These are phyloP conservation scores for Pinctada fucata DNA, from an alignment of 2,888 invertebrate genomes.

Conservation along the genomic window DNA sequence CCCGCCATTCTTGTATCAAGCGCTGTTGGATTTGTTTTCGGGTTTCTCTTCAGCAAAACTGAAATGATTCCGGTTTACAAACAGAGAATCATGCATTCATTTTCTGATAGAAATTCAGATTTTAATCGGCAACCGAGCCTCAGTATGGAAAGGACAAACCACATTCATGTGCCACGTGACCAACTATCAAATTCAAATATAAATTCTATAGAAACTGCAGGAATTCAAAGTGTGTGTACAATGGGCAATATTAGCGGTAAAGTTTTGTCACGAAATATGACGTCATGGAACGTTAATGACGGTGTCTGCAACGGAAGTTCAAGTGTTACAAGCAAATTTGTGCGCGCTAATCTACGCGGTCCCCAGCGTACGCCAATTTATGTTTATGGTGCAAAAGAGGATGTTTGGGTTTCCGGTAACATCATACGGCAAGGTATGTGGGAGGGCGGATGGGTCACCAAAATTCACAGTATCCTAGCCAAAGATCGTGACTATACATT, in stretches of 20 bases:
- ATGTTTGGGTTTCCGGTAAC: constrained; percentile 37
- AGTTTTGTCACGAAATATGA: neutral
- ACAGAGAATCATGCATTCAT: no score
- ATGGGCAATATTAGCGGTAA: constrained; percentile 11
- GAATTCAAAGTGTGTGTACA: no score
- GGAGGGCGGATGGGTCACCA: constrained; percentile 32
- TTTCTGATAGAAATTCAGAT: no score
- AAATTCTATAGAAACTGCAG: no score
- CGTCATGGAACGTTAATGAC: constrained; percentile 5
- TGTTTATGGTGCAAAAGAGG: constrained; percentile 29
- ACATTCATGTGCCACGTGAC: no score
- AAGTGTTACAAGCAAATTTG: constrained; percentile 19
- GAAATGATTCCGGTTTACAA: no score
- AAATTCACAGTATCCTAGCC: constrained; percentile 14
- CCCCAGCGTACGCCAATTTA: constrained; percentile 35
- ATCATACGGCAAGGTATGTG: constrained; percentile 36
- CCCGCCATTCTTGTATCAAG: no score
- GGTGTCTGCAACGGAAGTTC: constrained; percentile 17
- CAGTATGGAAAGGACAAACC: no score
- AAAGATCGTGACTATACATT: constrained; percentile 31
- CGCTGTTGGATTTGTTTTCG: no score
- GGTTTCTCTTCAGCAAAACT: no score
- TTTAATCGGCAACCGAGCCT: no score
- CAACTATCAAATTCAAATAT: no score
- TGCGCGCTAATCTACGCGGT: constrained; percentile 19